Conservation (phyloP, 2,888 invertebrate genomes). For the Ctenicera cuprea region DNA sequence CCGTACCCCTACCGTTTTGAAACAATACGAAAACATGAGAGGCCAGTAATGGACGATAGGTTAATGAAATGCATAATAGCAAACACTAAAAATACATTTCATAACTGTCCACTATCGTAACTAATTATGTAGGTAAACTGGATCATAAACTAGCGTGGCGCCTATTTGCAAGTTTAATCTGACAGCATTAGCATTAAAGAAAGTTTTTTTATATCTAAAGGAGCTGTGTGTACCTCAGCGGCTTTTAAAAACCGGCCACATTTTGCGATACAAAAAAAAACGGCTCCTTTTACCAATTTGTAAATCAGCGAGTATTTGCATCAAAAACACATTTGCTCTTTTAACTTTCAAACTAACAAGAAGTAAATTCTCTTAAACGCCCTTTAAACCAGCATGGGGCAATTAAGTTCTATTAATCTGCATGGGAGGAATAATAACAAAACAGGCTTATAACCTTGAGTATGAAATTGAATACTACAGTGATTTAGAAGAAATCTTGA, state of each 20-base stretch:
- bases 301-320: slow-evolving; percentile 30
- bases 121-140: slow-evolving; percentile 45
- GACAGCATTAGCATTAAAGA: slow-evolving; percentile 42
- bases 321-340: slow-evolving; percentile 25
- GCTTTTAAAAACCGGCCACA: slow-evolving; percentile 3
- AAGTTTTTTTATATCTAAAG: slow-evolving; percentile 33
- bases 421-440: background rate
- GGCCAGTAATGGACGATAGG: slow-evolving; percentile 15
- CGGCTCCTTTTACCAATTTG: slow-evolving; percentile 31
- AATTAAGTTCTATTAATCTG: slow-evolving; percentile 37
- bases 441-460: background rate
- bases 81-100: slow-evolving; percentile 35
- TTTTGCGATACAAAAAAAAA: slow-evolving; percentile 23
- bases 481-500: background rate
- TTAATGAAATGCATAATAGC: slow-evolving; percentile 36
- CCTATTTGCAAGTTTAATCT: slow-evolving; percentile 47
- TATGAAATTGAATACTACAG: background rate
- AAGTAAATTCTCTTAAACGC: slow-evolving; percentile 34
- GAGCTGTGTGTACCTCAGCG: background rate
- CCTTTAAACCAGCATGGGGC: slow-evolving; percentile 19
- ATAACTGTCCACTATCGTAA: slow-evolving; percentile 44
- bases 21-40: background rate
- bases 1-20: background rate
- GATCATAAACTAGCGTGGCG: slow-evolving; percentile 50
- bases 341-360: slow-evolving; percentile 29